A percentile compares a stretch with the other conserved stretches of the same genome.
These are phyloP conservation scores for Sebastes reedi DNA, from an alignment of 2,797 vertebrate genomes.

Conservation along the genomic window DNA sequence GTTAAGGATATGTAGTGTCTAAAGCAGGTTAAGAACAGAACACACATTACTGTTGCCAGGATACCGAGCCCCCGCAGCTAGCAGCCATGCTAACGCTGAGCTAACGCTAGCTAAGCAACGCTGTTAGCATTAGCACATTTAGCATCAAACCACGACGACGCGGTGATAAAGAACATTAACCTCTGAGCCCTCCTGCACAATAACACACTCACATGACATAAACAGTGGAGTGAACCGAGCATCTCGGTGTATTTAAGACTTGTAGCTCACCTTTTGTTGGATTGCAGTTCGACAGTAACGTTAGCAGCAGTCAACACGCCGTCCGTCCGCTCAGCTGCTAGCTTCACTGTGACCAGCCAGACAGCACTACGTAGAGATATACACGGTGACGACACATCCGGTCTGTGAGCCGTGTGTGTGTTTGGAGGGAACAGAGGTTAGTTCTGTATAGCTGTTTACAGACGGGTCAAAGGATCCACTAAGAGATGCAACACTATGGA, in stretches of 20 bases:
- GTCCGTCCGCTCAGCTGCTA: background rate
- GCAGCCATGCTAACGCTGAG: background rate
- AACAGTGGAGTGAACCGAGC: rapidly evolving
- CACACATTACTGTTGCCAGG: rapidly evolving
- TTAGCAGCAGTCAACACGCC: constrained; percentile 1
- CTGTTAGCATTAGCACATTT: constrained; percentile 9
- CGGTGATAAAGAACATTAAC: background rate
- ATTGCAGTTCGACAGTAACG: background rate
- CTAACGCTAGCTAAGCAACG: background rate
- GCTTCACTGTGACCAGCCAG: constrained; percentile 1
- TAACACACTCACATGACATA: rapidly evolving
- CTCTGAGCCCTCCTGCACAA: rapidly evolving
- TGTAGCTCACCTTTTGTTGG: constrained; percentile 4
- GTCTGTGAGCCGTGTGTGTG: background rate
- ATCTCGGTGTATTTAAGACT: rapidly evolving
- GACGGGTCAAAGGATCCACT: background rate
- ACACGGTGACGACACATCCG: background rate
- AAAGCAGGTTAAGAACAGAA: rapidly evolving
- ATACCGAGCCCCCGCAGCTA: too few species aligned
- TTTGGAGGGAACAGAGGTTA: too few species aligned
- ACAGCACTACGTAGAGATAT: background rate
- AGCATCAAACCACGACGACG: background rate
- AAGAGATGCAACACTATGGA: background rate
- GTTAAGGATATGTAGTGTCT: rapidly evolving
- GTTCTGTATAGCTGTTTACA: background rate